These are phyloP conservation scores for Ophiodon elongatus DNA, from an alignment of 2,113 vertebrate species.

Conservation along the genomic window DNA sequence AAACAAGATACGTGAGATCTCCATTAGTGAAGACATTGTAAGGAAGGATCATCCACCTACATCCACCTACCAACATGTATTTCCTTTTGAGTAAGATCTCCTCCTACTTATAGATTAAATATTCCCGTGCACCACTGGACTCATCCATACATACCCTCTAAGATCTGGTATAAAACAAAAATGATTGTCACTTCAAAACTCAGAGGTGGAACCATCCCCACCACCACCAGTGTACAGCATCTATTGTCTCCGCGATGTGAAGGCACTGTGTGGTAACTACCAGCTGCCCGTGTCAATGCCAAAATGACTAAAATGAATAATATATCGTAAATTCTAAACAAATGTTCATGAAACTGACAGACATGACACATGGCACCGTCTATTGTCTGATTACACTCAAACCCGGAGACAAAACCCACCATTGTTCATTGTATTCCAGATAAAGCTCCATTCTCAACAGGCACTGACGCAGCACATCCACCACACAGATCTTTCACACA, in stretches of 20 bases:
- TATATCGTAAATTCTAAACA: conserved; percentile 21
- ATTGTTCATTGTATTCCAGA: conserved; percentile 81
- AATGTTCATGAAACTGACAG: conserved; percentile 50
- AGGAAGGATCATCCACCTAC: not conserved
- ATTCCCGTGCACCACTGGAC: not conserved
- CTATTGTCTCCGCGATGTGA: not conserved
- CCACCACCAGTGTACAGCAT: conserved; percentile 1
- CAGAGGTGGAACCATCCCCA: not conserved
- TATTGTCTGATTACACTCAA: conserved; percentile 61
- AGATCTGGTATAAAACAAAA: not conserved
- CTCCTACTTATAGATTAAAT: not conserved
- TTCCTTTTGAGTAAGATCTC: not conserved
- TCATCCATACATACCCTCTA: not conserved
- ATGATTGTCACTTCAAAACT: not conserved
- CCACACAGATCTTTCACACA: conserved; percentile 50
- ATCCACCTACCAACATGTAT: not conserved
- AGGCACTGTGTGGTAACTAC: not conserved
- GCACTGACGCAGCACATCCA: conserved; percentile 82
- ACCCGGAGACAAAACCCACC: conserved; percentile 55
- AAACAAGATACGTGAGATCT: not conserved
- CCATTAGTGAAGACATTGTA: not conserved
- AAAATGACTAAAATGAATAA: conserved; percentile 4
- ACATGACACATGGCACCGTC: conserved; percentile 12
- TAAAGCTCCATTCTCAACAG: conserved; percentile 75
- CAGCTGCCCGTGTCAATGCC: not conserved